Base-by-base conservation (phyloP, 2,797 vertebrate genomes). In the Spea hammondii region DNA sequence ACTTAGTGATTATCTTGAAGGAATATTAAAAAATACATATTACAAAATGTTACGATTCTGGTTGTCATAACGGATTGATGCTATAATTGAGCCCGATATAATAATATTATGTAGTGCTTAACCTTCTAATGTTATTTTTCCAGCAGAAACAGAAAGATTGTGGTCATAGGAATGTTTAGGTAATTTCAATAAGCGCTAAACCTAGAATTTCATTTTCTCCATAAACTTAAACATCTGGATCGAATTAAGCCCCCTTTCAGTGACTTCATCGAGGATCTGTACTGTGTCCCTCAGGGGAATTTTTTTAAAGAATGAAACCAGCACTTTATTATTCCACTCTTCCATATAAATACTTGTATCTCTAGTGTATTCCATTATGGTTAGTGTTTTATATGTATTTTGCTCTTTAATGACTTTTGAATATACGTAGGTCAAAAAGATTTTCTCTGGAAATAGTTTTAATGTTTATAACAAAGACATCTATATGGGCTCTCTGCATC, bases 111-210 rank as follows among this genome's bases (percentile, higher is more conserved):
- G 10, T 65, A 65, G 47, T 32, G 45, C 45, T 13, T 65, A 10
- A 65, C 68, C 76, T 69, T 71, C 50, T 59, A 53, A 14, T 55
- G 32, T 69, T 72, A 47, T 46, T 54, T 50, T 76, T 69, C 79
- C 69, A 81, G 62, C 62, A 76, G 65, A 60, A 81, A 72, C 69
- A 76, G 68, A 59, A 48, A 72, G 54, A 50, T 80, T 77, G 69
- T 55, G 69, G 79, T 77, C 50, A 17, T 55, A 80, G 79, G 68
- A 65, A 81, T 68, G 65, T 46, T 69, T 75, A 48, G 74, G 51
- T 76, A 76, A 80, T 80, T 81, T 77, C 64, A 77, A 77, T 68
- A 68, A 72, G 70, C n/a, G 53, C 57, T 77, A 68, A 81, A 77
- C 64, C 50, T 46, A 65, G 74, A 70, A 66, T 81, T 66, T 51